Evolutionary conservation across 2,113 vertebrate genomes (phyloP), one percentile per base, ranked within the genome.

Genomic region (Pseudopodoces humilis): DNA sequence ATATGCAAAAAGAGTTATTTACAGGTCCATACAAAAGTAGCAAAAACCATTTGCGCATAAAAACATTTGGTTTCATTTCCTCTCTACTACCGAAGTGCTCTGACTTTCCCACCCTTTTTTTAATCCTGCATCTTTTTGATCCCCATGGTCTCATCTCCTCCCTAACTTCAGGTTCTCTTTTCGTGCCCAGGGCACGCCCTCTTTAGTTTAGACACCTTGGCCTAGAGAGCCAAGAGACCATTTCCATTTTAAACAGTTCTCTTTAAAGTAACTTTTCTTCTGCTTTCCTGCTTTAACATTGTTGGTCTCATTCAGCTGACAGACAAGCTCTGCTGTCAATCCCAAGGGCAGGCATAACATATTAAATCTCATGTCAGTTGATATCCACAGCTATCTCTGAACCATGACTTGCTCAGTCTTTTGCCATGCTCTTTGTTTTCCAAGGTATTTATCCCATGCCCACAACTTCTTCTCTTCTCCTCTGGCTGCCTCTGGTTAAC

Each of bases 1-100:
- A 90, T 74, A 93, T 92, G 96, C 75, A 95, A 95, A 96, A 83
- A 46, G 62, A 79, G 75, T 49, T 72, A 80, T 92, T 96, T 85
- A 85, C 82, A 72, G 33, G 63, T 72, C 70, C 23, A 33, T 46
- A 60, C 55, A 88, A 92, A 90, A 31, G 63, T 43, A 83, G 28
- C 22, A 85, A 65, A 92, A 64, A 56, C 18, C 33, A 80, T 58
- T 60, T 88, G 37, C n/a, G 19, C 31, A 77, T 83, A 88, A 94
- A 92, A 90, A 63, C 53, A 33, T 62, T 63, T 43, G 5, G 23
- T 55, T 93, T 90, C 24, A 72, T 92, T 92, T 80, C 75, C 71
- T 80, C 31, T 88, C 28, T 15, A 15, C 59, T 53, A 16, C 13
- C 49, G 39, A 95, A 69, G 18, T 46, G 37, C 30, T 91, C 71